A percentile compares a stretch with the other conserved stretches of the same genome.
These are phyloP conservation scores for Cephus pulcher DNA, from an alignment of 2,888 invertebrate genomes.

Conservation along the genomic window DNA sequence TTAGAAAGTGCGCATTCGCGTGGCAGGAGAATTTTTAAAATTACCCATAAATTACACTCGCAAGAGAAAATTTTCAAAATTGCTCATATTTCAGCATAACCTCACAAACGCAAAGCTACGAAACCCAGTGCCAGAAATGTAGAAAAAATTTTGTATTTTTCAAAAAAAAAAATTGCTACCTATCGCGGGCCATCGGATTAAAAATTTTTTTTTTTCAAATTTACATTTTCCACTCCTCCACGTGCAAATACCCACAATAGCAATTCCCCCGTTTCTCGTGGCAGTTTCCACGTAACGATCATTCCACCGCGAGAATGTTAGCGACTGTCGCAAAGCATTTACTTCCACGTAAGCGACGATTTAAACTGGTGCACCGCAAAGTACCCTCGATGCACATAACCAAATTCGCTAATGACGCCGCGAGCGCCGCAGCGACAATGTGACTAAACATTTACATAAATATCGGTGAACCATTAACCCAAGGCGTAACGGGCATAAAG, in stretches of 20 bases:
- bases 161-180: not conserved
- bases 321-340: not conserved
- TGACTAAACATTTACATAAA: conserved; percentile 47
- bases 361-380: not conserved
- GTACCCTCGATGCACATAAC: not conserved
- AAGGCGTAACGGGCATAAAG: conserved; percentile 34
- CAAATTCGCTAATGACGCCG: not conserved
- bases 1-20: not conserved
- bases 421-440: conserved; percentile 34
- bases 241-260: not conserved
- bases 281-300: not conserved
- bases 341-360: not conserved
- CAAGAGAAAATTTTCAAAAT: not conserved
- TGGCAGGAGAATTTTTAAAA: not conserved
- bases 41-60: not conserved
- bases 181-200: not conserved
- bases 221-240: not conserved
- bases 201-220: not conserved
- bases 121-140: not conserved
- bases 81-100: not conserved
- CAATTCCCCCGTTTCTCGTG: not conserved
- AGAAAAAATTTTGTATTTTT: not conserved
- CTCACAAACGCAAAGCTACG: not conserved
- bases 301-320: not conserved
- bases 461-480: conserved; percentile 50